Percentiles rank a stretch among this genome's conserved stretches.
Evolutionary conservation across 2,797 vertebrate species (phyloP).

Genomic region (Schizopygopsis pylzovi): DNA sequence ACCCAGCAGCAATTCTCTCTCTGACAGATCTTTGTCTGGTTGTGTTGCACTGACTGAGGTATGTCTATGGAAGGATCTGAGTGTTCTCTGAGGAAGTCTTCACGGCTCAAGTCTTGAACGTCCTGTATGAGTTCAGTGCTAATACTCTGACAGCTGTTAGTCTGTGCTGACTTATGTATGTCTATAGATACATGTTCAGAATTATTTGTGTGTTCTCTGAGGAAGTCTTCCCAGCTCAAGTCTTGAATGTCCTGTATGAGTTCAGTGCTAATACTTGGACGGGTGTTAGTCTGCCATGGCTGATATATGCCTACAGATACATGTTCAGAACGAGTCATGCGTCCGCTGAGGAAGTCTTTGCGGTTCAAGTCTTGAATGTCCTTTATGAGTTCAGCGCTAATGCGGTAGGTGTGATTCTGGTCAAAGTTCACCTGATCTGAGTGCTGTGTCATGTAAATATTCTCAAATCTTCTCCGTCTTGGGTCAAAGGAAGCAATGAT

Average conservation of each 20-base stretch:
- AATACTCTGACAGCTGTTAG: too few species aligned
- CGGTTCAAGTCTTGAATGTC: not conserved
- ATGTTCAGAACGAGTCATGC: not conserved
- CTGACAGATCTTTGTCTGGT: not conserved
- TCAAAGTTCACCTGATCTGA: not conserved
- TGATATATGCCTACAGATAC: not conserved
- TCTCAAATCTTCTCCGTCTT: not conserved
- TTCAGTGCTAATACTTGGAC: not conserved
- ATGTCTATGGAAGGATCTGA: not conserved
- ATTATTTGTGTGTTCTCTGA: too few species aligned
- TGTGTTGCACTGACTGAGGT: not conserved
- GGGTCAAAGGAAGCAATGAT: not conserved
- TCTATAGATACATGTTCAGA: too few species aligned
- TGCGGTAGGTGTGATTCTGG: conserved; percentile 34
- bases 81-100: not conserved
- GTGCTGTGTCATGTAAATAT: conserved; percentile 53
- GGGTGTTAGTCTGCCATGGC: not conserved
- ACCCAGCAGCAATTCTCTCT: not conserved
- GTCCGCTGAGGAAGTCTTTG: conserved; percentile 4
- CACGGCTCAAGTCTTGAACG: too few species aligned
- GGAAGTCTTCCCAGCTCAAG: not conserved
- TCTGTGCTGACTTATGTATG: too few species aligned
- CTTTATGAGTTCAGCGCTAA: conserved; percentile 38
- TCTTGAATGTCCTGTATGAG: not conserved
- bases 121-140: too few species aligned